phyloP scores from a whole-genome alignment of 2,113 vertebrate species.

The Perccottus glenii region DNA sequence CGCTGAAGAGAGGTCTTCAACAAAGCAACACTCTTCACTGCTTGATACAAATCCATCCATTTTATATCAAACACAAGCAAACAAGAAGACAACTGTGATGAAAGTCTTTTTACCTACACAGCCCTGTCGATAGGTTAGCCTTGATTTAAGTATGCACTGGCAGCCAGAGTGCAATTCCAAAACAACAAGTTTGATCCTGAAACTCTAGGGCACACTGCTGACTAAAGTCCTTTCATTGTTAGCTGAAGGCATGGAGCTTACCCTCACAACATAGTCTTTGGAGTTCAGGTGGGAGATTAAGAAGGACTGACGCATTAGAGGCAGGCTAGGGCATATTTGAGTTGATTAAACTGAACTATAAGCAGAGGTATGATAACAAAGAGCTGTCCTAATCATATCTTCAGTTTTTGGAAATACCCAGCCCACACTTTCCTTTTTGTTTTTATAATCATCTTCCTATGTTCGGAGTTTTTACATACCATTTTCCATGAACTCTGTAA shows the following conservation, averaged over 20 bases:
- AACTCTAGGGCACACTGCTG: conserved; percentile 10
- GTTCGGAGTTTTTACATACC: conserved; percentile 74
- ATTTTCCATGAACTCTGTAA: conserved; percentile 98
- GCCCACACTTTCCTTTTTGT: neutral
- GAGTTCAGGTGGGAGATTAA: conserved; percentile 22
- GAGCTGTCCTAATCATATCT: neutral
- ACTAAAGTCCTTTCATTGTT: conserved; percentile 23
- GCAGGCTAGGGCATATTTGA: conserved; percentile 50
- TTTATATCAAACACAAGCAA: conserved; percentile 22
- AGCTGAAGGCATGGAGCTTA: conserved; percentile 18
- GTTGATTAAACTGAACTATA: conserved; percentile 14
- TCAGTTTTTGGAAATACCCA: conserved; percentile 27
- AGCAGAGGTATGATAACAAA: conserved; percentile 10
- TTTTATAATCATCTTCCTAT: neutral
- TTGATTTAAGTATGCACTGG: neutral
- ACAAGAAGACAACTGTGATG: conserved; percentile 7
- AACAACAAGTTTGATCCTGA: conserved; percentile 71
- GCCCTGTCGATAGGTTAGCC: neutral
- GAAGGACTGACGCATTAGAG: conserved; percentile 17
- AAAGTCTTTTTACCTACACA: conserved; percentile 16
- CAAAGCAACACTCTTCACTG: neutral
- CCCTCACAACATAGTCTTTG: conserved; percentile 9
- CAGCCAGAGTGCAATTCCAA: conserved; percentile 24
- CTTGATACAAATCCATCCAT: neutral
- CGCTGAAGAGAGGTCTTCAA: conserved; percentile 51